Conservation (phyloP, 2,888 invertebrate genomes). For the Pristionchus fissidentatus region DNA sequence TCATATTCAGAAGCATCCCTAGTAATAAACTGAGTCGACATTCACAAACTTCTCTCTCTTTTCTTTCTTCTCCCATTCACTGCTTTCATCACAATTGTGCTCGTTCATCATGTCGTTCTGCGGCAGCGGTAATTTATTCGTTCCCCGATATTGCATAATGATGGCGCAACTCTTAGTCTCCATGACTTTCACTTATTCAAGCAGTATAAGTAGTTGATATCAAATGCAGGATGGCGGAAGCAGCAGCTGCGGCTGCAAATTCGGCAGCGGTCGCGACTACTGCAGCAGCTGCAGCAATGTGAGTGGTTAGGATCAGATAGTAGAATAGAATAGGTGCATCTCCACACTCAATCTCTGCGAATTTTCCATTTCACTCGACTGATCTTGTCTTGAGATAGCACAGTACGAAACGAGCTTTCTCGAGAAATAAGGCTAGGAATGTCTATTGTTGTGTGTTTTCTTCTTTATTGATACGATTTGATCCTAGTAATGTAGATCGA, state of each 20-base stretch:
- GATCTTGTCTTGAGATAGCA: too few species aligned
- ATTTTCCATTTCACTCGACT: too few species aligned
- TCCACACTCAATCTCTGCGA: too few species aligned
- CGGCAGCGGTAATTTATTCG: neutral
- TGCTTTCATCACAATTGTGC: neutral
- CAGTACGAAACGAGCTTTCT: too few species aligned
- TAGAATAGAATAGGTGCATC: too few species aligned
- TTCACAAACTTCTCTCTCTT: neutral
- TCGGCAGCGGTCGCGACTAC: neutral
- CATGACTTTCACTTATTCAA: neutral
- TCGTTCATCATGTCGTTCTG: neutral
- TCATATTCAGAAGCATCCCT: too few species aligned
- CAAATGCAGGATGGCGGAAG: slow-evolving; percentile 2
- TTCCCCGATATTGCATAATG: neutral
- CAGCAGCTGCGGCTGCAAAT: slow-evolving; percentile 1
- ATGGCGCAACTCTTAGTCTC: neutral
- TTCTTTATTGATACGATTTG: too few species aligned
- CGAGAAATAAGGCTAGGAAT: too few species aligned
- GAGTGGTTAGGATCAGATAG: too few species aligned
- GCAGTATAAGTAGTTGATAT: neutral
- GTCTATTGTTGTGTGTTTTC: too few species aligned
- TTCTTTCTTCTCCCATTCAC: neutral
- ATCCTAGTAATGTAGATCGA: too few species aligned
- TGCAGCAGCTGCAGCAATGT: neutral
- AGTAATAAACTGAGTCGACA: too few species aligned